Percentiles rank a stretch among this genome's conserved stretches.
Evolutionary conservation across 2,797 vertebrate genomes (phyloP).

Genomic region (Enteromius mattozi): DNA sequence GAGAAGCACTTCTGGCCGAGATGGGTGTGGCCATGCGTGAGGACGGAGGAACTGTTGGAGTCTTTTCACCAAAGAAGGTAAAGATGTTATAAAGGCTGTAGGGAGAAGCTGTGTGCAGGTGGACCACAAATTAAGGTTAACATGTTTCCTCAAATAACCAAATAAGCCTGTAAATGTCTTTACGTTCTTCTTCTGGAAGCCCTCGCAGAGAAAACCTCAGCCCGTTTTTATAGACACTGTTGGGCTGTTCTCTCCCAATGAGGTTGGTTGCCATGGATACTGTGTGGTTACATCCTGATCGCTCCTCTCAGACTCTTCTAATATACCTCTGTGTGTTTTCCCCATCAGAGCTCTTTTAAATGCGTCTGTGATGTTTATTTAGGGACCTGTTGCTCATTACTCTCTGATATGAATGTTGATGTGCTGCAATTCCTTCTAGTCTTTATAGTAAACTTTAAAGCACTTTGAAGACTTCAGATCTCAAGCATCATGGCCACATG

Average conservation of each 20-base stretch:
- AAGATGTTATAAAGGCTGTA: conserved; percentile 25
- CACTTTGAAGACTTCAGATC: conserved; percentile 15
- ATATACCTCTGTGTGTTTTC: conserved; percentile 31
- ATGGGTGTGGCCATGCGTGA: conserved; percentile 99
- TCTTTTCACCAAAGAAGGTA: conserved; percentile 99
- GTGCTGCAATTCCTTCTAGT: conserved; percentile 13
- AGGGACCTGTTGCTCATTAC: conserved; percentile 18
- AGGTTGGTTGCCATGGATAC: conserved; percentile 80
- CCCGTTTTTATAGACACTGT: conserved; percentile 86
- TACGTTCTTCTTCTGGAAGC: conserved; percentile 70
- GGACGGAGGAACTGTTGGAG: conserved; percentile 94
- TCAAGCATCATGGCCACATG: conserved; percentile 2
- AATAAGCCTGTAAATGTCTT: conserved; percentile 57
- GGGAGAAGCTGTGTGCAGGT: not conserved
- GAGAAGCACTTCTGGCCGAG: conserved; percentile 95
- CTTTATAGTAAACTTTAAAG: conserved; percentile 17
- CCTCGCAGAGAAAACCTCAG: conserved; percentile 78
- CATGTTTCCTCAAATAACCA: conserved; percentile 38
- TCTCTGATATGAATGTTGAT: conserved; percentile 7
- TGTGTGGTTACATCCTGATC: conserved; percentile 70
- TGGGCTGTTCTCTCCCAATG: conserved; percentile 87
- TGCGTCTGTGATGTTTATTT: conserved; percentile 18
- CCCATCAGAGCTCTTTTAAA: conserved; percentile 25
- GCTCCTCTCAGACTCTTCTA: conserved; percentile 52
- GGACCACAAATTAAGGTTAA: not conserved